phyloP scores from a whole-genome alignment of 1,140 invertebrate species.

The Dreissena polymorpha region DNA sequence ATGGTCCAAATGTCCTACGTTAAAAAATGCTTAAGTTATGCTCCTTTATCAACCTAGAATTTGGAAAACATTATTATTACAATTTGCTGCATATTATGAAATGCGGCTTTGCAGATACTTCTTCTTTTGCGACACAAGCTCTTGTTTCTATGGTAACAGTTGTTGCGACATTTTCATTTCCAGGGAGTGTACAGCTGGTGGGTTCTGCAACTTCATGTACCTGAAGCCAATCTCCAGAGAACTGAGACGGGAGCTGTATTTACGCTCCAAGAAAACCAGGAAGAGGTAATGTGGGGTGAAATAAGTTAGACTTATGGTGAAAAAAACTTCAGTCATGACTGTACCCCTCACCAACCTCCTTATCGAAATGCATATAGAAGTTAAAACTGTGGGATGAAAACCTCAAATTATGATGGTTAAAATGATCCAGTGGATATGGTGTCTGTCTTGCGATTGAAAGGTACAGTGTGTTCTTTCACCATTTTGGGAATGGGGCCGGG shows the following conservation, averaged over 20 bases:
- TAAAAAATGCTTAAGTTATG: no score
- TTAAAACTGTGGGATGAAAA: neutral
- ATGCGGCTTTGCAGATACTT: no score
- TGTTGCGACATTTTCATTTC: slow-evolving; percentile 61
- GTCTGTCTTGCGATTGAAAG: no score
- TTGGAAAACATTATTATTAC: no score
- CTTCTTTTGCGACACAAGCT: no score
- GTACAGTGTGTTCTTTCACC: no score
- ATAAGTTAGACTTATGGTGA: neutral
- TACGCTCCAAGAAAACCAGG: slow-evolving; percentile 79
- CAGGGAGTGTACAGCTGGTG: slow-evolving; percentile 96
- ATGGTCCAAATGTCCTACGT: no score
- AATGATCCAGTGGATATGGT: neutral
- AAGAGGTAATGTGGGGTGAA: slow-evolving; percentile 57
- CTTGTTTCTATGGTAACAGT: neutral
- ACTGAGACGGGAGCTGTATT: slow-evolving; percentile 89
- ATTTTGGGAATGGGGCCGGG: no score
- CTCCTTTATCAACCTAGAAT: neutral
- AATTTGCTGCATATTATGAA: no score
- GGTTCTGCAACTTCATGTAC: slow-evolving; percentile 99
- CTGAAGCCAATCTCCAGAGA: slow-evolving; percentile 97
- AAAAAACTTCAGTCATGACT: neutral
- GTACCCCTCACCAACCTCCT: neutral
- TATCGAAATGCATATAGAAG: no score
- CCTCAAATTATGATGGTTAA: neutral